Percentiles rank a stretch among this genome's conserved stretches.
Evolutionary conservation across 2,113 vertebrate species (phyloP).

Genomic region (Eulacestoma nigropectus): DNA sequence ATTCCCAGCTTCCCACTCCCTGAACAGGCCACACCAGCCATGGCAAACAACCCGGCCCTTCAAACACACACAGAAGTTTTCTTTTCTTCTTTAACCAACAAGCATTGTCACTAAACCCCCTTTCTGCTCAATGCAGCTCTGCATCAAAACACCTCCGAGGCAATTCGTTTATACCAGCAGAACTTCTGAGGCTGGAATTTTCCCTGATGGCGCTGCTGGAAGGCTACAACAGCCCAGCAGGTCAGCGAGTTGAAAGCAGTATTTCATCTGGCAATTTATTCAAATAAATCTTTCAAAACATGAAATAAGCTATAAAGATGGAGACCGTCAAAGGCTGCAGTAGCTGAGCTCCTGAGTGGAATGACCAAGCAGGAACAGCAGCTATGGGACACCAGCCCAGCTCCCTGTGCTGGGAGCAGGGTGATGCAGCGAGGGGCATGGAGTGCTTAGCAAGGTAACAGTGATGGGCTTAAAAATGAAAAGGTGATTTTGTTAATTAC

Average conservation of each 20-base stretch:
- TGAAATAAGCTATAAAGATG: neutral
- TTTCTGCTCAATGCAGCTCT: neutral
- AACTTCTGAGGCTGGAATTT: slow-evolving; percentile 36
- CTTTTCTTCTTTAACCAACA: neutral
- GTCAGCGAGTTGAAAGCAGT: neutral
- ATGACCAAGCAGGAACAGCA: neutral
- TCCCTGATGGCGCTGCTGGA: slow-evolving; percentile 15
- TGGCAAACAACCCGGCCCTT: fast-evolving
- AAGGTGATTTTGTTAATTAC: neutral
- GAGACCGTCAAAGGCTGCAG: neutral
- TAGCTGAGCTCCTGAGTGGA: neutral
- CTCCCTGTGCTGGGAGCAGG: neutral
- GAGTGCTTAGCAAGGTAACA: neutral
- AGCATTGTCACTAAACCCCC: neutral
- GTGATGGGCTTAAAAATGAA: neutral
- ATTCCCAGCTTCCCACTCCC: neutral
- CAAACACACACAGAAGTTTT: neutral
- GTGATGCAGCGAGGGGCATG: fast-evolving
- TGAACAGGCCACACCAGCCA: fast-evolving
- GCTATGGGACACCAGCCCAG: neutral
- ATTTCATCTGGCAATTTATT: slow-evolving; percentile 28
- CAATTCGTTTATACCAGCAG: neutral
- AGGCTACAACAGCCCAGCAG: slow-evolving; percentile 41
- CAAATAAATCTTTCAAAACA: slow-evolving; percentile 7
- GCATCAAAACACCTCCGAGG: neutral